Evolutionary conservation across 2,888 invertebrate genomes (phyloP).

Genomic region (Choreutis nemorana): DNA sequence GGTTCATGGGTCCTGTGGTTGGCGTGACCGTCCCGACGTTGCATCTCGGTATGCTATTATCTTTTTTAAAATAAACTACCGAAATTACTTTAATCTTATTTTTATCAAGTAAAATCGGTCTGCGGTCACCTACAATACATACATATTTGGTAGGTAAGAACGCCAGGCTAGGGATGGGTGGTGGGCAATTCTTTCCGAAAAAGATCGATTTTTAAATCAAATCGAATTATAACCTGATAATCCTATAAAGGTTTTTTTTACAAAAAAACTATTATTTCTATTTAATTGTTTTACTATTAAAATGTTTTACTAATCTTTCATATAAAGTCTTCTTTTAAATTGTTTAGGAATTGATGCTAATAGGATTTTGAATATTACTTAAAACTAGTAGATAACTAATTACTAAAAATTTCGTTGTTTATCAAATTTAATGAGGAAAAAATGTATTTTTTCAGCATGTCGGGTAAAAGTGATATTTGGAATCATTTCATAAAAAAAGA

Average conservation of each 20-base stretch:
- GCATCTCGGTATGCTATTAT: too few species aligned
- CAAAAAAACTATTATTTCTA: slow-evolving; percentile 4
- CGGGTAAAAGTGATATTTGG: slow-evolving; percentile 13
- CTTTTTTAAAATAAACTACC: slow-evolving; percentile 7
- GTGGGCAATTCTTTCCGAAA: too few species aligned
- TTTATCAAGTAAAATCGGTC: slow-evolving; percentile 6
- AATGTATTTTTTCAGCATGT: slow-evolving; percentile 12
- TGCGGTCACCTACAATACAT: slow-evolving; percentile 5
- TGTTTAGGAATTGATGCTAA: slow-evolving; percentile 6
- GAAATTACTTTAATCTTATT: too few species aligned
- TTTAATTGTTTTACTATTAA: slow-evolving; percentile 6
- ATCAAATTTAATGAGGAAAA: slow-evolving; percentile 10
- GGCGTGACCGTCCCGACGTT: too few species aligned
- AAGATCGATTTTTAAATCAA: slow-evolving; percentile 6
- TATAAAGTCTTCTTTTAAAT: slow-evolving; percentile 6
- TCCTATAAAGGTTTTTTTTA: slow-evolving; percentile 5
- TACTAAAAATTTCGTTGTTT: slow-evolving; percentile 8
- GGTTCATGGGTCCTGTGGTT: too few species aligned
- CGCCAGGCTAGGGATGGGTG: slow-evolving; percentile 7
- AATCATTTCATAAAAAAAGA: slow-evolving; percentile 14
- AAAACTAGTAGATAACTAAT: slow-evolving; percentile 6
- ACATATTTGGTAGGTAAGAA: not conserved
- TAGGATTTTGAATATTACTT: slow-evolving; percentile 9
- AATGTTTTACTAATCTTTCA: slow-evolving; percentile 5
- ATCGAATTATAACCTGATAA: slow-evolving; percentile 6